phyloP scores from a whole-genome alignment of 2,113 vertebrate species.

The Gobio gobio region DNA sequence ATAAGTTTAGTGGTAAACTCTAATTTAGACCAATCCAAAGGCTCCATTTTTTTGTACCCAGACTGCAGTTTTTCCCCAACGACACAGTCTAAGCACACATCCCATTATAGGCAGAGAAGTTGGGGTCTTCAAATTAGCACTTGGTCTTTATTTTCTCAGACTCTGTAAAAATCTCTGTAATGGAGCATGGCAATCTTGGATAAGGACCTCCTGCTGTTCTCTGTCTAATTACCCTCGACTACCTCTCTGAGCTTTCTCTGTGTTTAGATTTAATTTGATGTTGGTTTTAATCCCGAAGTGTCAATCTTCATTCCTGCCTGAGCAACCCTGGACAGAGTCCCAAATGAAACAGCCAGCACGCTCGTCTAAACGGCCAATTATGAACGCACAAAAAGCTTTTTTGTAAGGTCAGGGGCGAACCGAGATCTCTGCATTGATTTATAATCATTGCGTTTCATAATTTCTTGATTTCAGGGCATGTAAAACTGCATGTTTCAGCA shows the following conservation, averaged over 20 bases:
- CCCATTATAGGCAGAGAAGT: neutral
- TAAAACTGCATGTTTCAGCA: conserved; percentile 17
- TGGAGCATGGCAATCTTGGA: conserved; percentile 33
- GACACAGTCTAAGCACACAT: conserved; percentile 26
- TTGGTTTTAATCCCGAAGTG: conserved; percentile 66
- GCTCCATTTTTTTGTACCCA: conserved; percentile 6
- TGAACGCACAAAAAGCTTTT: neutral
- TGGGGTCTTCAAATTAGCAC: conserved; percentile 24
- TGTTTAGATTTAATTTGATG: conserved; percentile 67
- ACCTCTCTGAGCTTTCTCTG: conserved; percentile 35
- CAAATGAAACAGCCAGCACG: conserved; percentile 62
- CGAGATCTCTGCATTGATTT: neutral
- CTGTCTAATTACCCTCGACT: conserved; percentile 34
- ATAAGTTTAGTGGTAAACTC: neutral
- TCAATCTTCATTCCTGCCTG: conserved; percentile 69
- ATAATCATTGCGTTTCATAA: neutral
- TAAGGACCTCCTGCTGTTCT: conserved; percentile 1
- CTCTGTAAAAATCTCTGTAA: conserved; percentile 25
- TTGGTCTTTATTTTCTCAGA: conserved; percentile 50
- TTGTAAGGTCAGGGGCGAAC: conserved; percentile 7
- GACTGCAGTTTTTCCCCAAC: conserved; percentile 10
- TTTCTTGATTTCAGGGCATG: neutral
- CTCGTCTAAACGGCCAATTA: conserved; percentile 17
- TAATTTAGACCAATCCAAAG: neutral
- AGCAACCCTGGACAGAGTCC: conserved; percentile 64